Base-by-base conservation (phyloP, 2,888 invertebrate species). In the Lepidochitona cinerea region DNA sequence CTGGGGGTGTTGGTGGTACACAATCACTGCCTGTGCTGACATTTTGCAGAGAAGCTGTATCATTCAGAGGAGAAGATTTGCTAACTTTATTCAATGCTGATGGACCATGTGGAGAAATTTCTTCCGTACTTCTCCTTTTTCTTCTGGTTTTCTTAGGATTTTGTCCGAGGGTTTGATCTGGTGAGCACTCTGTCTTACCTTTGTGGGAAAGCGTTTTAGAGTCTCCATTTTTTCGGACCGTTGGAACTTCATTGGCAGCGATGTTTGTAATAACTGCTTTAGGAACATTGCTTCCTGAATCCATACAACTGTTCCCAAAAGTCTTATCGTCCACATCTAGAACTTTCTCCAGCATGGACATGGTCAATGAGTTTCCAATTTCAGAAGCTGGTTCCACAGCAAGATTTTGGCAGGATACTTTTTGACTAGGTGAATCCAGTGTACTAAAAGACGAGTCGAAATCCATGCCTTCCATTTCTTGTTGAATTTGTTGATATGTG, bases 1-100 rank as follows among this genome's bases (percentile, higher is more conserved):
- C 82, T 23, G 89, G 88, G 1, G 89, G 89, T 3, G 89, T 89
- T 32, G 89, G 89, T 1, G 89, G 88, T 6, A 89, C 79, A 75
- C 81, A 87, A 37, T 89, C 88, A 79, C 85, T 84, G 0, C 76
- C 82, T 70, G 80, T 82, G 67, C 83, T 84, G 2, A 72, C 68
- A 70, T 78, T 77, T n/a, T 72, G 37, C 32, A 73, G 32, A 37
- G 49, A 70, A 54, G 12, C 36, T 9, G 18, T 52, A n/a, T 1
- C 32, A n/a, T 53, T 70, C 35, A 7, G 36, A 1, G 59, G 59
- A 14, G 59, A 4, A 3, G 5, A 23, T 59, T 29, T 23, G 23
- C 59, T 59, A 14, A 59, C 9, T 29, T 59, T 59, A 23, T 49
- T 49, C 37, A n/a, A 29, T 33, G 29, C n/a, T 37, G 12, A 32